Evolutionary conservation across 2,797 vertebrate species (phyloP), one percentile per base, ranked within the genome.

Genomic region (Paguma larvata): DNA sequence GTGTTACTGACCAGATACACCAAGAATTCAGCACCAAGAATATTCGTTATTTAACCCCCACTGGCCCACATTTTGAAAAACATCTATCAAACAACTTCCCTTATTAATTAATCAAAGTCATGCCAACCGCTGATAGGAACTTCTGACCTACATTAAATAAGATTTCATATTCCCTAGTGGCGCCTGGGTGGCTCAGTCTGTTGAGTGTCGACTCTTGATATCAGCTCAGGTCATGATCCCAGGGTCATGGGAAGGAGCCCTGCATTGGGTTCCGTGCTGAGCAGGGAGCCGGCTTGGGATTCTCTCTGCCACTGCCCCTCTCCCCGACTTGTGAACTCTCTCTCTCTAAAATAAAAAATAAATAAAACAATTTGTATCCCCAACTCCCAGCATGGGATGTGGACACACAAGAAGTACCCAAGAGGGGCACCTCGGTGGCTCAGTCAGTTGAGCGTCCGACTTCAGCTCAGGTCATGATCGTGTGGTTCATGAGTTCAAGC

Each of bases 51-150:
- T 96, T 77, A 85, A 62, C 77, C 34, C 18, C 53, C 16, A 56
- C 67, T 2, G 30, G 63, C 34, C 75, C 34, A 25, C 68, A 87
- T 82, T 82, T 93, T 89, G 51, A 84, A 96, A 92, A 85, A 51
- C 13, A 77, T 72, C 21, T 16, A 73, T 94, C 53, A 75, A 62
- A 87, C 25, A 86, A 89, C 78, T 80, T 51, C 7, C 16, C 41
- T 85, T 85, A 80, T 85, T 85, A 80, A 65, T 51, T 13, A 89
- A 72, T 67, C 63, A 85, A 89, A 38, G 48, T 25, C 53, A 84
- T 94, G 75, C 56, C 27, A 92, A 34, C 19, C 70, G 48, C 56
- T 70, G 87, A 95, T 92, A 46, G 92, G 85, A 94, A 91, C 48
- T 89, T 85, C 78, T 93, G 48, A 85, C 53, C 12, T 75, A 32